Evolutionary conservation across 2,797 vertebrate species (phyloP), one percentile per base, ranked within the genome.

Genomic region (Enteromius trimaculatus): DNA sequence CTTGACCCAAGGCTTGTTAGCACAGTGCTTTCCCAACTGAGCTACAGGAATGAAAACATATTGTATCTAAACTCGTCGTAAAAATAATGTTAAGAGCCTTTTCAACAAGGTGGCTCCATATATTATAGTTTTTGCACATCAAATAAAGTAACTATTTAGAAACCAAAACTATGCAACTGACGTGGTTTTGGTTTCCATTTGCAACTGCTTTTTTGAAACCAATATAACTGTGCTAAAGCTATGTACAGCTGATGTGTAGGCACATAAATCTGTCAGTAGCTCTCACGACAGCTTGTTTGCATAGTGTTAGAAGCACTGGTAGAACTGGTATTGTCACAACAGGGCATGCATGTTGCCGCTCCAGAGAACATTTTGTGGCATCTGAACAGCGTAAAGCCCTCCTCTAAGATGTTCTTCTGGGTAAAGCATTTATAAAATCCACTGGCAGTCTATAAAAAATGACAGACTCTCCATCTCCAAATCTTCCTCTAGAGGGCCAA

Each of bases 271-370:
- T 68, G 68, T 85, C 84, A 65, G 58, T 29, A 26, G 55, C 79
- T 82, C 66, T 74, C 37, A 75, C 44, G 71, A 21, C 53, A 84
- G 82, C 80, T 83, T 89, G 71, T 80, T 83, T 69, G 81, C 62
- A 66, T 70, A 64, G 72, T 31, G 58, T 71, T 82, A 42, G 69
- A 82, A 14, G 19, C 79, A 86, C 71, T 86, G 77, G 86, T 71
- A 65, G 77, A 65, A 87, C 86, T 79, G 80, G 88, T 80, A 84
- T 68, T 74, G 51, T 75, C 60, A 76, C n/a, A 82, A 74, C 60
- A 19, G 76, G 66, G 71, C 74, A 87, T 85, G 58, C 42, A 47
- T 47, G 44, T 23, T 11, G 76, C 55, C 42, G 0, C 80, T 85
- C 72, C 21, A 76, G 49, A 76, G 62, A 44, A 23, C 7, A 14